Evolutionary conservation across 2,113 vertebrate species (phyloP).

Genomic region (Genyomyrus donnyi): DNA sequence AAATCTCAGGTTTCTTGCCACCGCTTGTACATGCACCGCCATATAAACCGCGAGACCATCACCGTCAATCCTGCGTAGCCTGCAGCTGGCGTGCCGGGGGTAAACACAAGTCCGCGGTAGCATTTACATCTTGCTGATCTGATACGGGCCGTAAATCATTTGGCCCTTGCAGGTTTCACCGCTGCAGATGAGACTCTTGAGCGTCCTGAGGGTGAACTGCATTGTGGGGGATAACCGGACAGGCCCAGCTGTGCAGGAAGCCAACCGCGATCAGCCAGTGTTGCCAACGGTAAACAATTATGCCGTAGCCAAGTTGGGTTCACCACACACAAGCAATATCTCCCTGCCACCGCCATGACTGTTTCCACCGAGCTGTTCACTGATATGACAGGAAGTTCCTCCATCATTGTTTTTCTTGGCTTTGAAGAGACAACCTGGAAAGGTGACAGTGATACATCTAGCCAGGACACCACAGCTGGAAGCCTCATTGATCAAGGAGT

Average conservation of each 20-base stretch:
- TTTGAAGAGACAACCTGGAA: slow-evolving; percentile 16
- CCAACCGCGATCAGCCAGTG: neutral
- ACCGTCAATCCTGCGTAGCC: neutral
- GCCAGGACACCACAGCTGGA: neutral
- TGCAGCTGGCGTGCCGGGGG: neutral
- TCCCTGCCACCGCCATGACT: slow-evolving; percentile 22
- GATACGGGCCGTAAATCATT: neutral
- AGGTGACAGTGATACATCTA: slow-evolving; percentile 25
- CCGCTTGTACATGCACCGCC: neutral
- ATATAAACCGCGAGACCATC: neutral
- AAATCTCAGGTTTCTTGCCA: neutral
- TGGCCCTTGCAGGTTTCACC: neutral
- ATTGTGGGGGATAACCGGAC: neutral
- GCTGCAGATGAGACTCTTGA: neutral
- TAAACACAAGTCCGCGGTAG: neutral
- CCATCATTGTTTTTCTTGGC: neutral
- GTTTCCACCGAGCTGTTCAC: slow-evolving; percentile 25
- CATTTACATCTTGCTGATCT: neutral
- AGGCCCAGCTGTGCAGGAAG: neutral
- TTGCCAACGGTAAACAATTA: neutral
- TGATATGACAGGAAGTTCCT: slow-evolving; percentile 31
- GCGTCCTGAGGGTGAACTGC: neutral
- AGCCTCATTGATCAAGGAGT: neutral
- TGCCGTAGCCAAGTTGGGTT: neutral
- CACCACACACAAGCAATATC: neutral